These are phyloP conservation scores for Ypsolopha scabrella DNA, from an alignment of 2,888 invertebrate species.

Conservation along the genomic window DNA sequence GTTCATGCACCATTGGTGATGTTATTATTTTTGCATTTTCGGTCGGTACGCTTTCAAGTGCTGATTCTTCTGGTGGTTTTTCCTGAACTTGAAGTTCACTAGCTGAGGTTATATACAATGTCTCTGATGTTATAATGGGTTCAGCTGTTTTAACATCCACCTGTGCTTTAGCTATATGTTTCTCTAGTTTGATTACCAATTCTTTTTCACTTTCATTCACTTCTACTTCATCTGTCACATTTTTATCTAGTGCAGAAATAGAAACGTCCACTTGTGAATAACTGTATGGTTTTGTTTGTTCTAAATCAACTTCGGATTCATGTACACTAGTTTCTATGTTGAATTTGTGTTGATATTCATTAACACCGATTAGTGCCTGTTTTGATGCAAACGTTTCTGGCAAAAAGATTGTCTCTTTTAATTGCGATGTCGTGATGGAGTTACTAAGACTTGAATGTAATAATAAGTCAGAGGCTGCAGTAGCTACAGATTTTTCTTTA, in stretches of 20 bases:
- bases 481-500: slow-evolving; percentile 24
- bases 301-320: slow-evolving; percentile 71
- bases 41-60: slow-evolving; percentile 64
- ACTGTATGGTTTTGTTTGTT: slow-evolving; percentile 42
- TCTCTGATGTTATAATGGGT: slow-evolving; percentile 71
- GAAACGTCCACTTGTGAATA: slow-evolving; percentile 53
- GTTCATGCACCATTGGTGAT: slow-evolving; percentile 73
- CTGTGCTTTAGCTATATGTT: slow-evolving; percentile 67
- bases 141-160: slow-evolving; percentile 69
- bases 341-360: slow-evolving; percentile 72
- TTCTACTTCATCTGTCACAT: slow-evolving; percentile 66
- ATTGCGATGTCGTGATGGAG: slow-evolving; percentile 73
- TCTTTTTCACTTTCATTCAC: slow-evolving; percentile 76
- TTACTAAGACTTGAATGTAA: slow-evolving; percentile 69
- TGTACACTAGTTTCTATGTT: slow-evolving; percentile 68
- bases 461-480: slow-evolving; percentile 42
- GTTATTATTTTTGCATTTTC: slow-evolving; percentile 74
- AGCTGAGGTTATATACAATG: slow-evolving; percentile 44
- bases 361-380: slow-evolving; percentile 70
- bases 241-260: slow-evolving; percentile 70
- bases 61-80: slow-evolving; percentile 43
- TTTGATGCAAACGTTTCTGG: slow-evolving; percentile 58
- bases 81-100: slow-evolving; percentile 64
- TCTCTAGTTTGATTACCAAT: slow-evolving; percentile 60
- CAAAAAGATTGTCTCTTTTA: slow-evolving; percentile 71